Evolutionary conservation across 2,888 invertebrate genomes (phyloP).

Genomic region (Melipona beecheii): DNA sequence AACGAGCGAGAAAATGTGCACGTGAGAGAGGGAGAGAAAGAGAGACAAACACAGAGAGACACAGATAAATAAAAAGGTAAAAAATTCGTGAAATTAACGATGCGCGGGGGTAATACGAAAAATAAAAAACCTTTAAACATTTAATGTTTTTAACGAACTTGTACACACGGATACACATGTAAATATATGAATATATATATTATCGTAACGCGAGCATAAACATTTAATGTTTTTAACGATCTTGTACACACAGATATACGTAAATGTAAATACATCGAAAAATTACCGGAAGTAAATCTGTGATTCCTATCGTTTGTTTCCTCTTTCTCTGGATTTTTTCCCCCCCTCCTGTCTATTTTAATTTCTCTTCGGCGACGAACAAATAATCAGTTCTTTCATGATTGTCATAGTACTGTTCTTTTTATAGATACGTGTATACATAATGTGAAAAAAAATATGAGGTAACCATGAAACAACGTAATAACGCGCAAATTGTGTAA

Average conservation of each 20-base stretch:
- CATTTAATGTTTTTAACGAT: conserved; percentile 83
- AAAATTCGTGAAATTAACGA: conserved; percentile 53
- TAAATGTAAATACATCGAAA: conserved; percentile 83
- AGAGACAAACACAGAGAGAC: conserved; percentile 25
- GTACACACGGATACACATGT: conserved; percentile 82
- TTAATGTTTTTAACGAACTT: conserved; percentile 83
- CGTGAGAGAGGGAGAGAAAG: conserved; percentile 34
- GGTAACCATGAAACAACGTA: not conserved
- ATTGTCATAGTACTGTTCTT: conserved; percentile 14
- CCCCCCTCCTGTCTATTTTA: conserved; percentile 7
- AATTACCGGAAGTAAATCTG: conserved; percentile 76
- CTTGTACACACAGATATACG: conserved; percentile 83
- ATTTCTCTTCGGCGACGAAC: not conserved
- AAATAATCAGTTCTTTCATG: conserved; percentile 2
- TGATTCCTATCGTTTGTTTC: conserved; percentile 60
- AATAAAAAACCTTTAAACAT: conserved; percentile 79
- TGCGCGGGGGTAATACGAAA: conserved; percentile 69
- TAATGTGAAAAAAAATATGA: conserved; percentile 15
- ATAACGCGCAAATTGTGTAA: conserved; percentile 19
- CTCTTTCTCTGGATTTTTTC: conserved; percentile 37
- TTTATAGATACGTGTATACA: conserved; percentile 5
- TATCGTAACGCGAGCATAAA: conserved; percentile 81
- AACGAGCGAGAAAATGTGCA: not conserved
- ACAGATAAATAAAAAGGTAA: conserved; percentile 7
- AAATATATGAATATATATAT: conserved; percentile 82